phyloP scores from a whole-genome alignment of 2,113 vertebrate species.

The Dissostichus mawsoni region DNA sequence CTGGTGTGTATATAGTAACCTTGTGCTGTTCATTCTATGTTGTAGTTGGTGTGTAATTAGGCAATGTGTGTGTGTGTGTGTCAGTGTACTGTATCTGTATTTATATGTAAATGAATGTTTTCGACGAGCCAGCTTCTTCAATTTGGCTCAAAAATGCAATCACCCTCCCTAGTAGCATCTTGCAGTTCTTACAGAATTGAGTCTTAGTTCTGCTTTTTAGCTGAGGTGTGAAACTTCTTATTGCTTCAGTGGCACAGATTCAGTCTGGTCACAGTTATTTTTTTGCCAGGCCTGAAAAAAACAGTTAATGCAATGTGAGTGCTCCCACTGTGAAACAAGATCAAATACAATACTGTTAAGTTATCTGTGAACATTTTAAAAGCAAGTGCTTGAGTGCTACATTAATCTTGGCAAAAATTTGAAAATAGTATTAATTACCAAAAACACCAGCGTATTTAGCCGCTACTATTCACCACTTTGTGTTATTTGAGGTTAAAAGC shows the following conservation, averaged over 20 bases:
- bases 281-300: slow-evolving; percentile 42
- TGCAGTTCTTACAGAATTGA: slow-evolving; percentile 15
- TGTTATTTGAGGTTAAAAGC: slow-evolving; percentile 15
- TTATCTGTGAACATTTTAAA: slow-evolving; percentile 19
- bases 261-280: slow-evolving; percentile 16
- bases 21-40: slow-evolving; percentile 43
- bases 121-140: slow-evolving; percentile 37
- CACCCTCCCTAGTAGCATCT: slow-evolving; percentile 5
- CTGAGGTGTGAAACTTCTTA: slow-evolving; percentile 42
- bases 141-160: slow-evolving; percentile 12
- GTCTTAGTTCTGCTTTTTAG: slow-evolving; percentile 38
- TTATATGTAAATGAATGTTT: slow-evolving; percentile 28
- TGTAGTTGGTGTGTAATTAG: slow-evolving; percentile 32
- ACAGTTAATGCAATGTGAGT: slow-evolving; percentile 1
- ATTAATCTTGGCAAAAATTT: slow-evolving; percentile 15
- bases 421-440: neutral
- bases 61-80: slow-evolving; percentile 12
- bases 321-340: slow-evolving; percentile 25
- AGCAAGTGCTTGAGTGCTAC: slow-evolving; percentile 20
- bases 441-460: slow-evolving; percentile 15
- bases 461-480: slow-evolving; percentile 6
- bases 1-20: slow-evolving; percentile 49
- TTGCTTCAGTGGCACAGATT: slow-evolving; percentile 44
- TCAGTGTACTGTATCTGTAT: slow-evolving; percentile 18
- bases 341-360: slow-evolving; percentile 19